phyloP scores from a whole-genome alignment of 2,113 vertebrate genomes.

The Saccopteryx bilineata region DNA sequence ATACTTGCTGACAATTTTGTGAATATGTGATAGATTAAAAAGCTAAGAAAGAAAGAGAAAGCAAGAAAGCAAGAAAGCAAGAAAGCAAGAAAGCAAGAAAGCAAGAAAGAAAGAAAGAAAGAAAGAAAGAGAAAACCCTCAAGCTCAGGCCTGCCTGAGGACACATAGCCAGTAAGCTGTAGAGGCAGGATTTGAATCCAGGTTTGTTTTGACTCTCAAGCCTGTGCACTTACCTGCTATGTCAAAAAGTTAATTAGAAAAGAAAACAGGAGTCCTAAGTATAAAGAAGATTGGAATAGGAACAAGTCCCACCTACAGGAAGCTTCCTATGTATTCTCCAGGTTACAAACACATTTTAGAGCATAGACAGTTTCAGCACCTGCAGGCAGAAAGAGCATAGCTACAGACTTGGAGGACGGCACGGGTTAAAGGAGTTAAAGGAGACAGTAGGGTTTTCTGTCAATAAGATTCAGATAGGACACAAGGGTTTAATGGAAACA shows the following conservation, averaged over 20 bases:
- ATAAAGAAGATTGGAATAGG: not conserved
- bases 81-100: not conserved
- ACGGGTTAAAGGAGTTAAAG: not conserved
- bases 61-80: not conserved
- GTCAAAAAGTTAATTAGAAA: not conserved
- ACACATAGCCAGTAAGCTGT: not conserved
- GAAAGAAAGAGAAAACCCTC: not conserved
- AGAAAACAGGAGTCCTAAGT: not conserved
- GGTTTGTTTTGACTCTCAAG: not conserved
- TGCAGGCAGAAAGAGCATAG: not conserved
- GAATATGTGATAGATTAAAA: constrained; percentile 3
- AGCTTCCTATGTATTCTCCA: not conserved
- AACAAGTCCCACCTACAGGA: not conserved
- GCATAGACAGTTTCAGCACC: not conserved
- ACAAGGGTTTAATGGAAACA: not conserved
- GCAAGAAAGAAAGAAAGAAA: not conserved
- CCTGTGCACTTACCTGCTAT: not conserved
- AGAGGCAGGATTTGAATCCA: not conserved
- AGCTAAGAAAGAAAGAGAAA: not conserved
- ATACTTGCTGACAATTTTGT: not conserved
- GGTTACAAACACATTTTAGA: not conserved
- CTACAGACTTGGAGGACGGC: fast-evolving
- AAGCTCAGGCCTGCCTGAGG: not conserved
- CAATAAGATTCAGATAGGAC: not conserved
- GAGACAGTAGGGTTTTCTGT: not conserved